phyloP scores from a whole-genome alignment of 92 coral and sea anemone genomes.

The Pocillopora meandrina region DNA sequence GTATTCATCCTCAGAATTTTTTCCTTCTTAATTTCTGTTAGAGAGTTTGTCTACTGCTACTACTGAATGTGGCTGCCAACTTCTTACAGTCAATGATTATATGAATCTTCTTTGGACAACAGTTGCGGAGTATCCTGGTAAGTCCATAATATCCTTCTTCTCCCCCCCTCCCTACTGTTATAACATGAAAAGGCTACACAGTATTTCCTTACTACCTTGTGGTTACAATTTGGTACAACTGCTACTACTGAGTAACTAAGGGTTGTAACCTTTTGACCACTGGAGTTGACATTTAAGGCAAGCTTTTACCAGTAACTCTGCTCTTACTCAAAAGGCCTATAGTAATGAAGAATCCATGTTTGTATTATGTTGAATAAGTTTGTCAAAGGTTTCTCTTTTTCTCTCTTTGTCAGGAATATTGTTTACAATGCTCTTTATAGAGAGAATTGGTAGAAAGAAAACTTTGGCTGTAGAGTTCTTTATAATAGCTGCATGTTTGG shows the following conservation, averaged over 20 bases:
- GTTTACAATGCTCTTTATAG: conserved; percentile 71
- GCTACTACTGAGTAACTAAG: too few species aligned
- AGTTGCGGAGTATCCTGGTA: conserved; percentile 81
- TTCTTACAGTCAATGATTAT: conserved; percentile 59
- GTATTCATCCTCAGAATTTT: not conserved
- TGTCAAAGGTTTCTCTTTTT: not conserved
- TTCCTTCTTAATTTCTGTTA: not conserved
- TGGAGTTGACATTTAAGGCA: too few species aligned
- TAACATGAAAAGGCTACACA: too few species aligned
- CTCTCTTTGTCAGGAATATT: conserved; percentile 57
- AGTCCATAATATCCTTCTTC: not conserved
- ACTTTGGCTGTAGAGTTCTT: conserved; percentile 77
- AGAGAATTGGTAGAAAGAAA: conserved; percentile 73
- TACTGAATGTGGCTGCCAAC: conserved; percentile 63
- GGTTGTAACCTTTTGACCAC: too few species aligned
- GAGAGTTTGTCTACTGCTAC: conserved; percentile 11
- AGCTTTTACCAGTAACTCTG: too few species aligned
- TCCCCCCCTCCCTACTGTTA: not conserved
- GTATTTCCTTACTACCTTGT: too few species aligned
- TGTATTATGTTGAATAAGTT: too few species aligned
- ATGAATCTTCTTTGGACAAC: conserved; percentile 77
- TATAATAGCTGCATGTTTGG: conserved; percentile 47
- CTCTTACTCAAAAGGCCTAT: too few species aligned
- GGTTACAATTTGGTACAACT: too few species aligned
- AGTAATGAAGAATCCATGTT: too few species aligned